Percentiles rank a stretch among this genome's conserved stretches.
Evolutionary conservation across 2,797 vertebrate species (phyloP).

Genomic region (Yasuhikotakia modesta): DNA sequence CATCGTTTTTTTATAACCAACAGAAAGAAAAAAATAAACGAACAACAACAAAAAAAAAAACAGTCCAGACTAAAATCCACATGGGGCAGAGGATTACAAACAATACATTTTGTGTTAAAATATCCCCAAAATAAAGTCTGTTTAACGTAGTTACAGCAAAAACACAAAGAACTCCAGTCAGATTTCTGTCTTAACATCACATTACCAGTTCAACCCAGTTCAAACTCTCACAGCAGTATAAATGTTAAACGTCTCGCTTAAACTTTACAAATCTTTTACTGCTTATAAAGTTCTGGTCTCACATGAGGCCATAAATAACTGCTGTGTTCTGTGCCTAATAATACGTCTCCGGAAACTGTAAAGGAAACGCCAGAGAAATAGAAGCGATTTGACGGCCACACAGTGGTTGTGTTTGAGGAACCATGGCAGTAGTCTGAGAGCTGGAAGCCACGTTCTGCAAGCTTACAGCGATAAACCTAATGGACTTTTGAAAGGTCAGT

Average conservation of each 20-base stretch:
- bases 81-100: conserved; percentile 62
- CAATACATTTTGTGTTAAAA: conserved; percentile 22
- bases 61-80: conserved; percentile 49
- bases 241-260: conserved; percentile 65
- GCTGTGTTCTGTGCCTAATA: conserved; percentile 68
- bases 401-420: conserved; percentile 37
- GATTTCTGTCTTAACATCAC: conserved; percentile 57
- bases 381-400: conserved; percentile 51
- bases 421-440: conserved; percentile 53
- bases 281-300: conserved; percentile 75
- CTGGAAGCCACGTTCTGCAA: conserved; percentile 29
- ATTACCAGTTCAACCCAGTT: conserved; percentile 53
- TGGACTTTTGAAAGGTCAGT: conserved; percentile 30
- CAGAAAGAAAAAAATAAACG: conserved; percentile 52
- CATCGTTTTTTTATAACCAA: conserved; percentile 60
- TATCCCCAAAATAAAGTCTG: conserved; percentile 37
- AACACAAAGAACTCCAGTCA: conserved; percentile 50
- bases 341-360: conserved; percentile 64
- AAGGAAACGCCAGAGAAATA: conserved; percentile 64
- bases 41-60: conserved; percentile 20
- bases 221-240: conserved; percentile 68
- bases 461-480: conserved; percentile 22
- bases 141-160: conserved; percentile 58
- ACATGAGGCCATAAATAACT: conserved; percentile 56
- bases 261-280: conserved; percentile 74